Conservation (phyloP, 1,140 invertebrate species). For the Monomorium pharaonis region DNA sequence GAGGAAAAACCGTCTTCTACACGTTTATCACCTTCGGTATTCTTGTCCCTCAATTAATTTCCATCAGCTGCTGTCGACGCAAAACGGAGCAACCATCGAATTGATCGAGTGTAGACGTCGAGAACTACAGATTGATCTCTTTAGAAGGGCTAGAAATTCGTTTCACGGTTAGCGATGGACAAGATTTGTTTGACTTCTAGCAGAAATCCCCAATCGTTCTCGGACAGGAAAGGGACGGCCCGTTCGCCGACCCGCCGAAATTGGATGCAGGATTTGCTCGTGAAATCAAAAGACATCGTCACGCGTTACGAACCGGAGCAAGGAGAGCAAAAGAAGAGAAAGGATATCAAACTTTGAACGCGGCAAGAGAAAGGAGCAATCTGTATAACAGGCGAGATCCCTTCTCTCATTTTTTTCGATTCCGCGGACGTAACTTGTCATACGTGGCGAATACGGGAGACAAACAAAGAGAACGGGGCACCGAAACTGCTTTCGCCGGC, state of each 20-base stretch:
- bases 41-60: conserved; percentile 43
- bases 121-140: conserved; percentile 39
- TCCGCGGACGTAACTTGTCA: conserved; percentile 29
- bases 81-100: conserved; percentile 20
- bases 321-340: not conserved
- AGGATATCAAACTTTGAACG: conserved; percentile 29
- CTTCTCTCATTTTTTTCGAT: conserved; percentile 31
- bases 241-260: conserved; percentile 47
- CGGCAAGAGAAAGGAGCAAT: conserved; percentile 19
- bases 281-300: conserved; percentile 56
- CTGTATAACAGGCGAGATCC: conserved; percentile 53
- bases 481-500: conserved; percentile 14
- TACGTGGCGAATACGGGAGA: conserved; percentile 34
- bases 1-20: not conserved
- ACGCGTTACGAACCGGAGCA: not conserved
- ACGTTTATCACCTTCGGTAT: not conserved
- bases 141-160: conserved; percentile 58
- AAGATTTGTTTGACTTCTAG: conserved; percentile 68
- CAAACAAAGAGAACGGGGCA: conserved; percentile 18
- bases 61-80: conserved; percentile 50
- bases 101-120: conserved; percentile 49
- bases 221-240: conserved; percentile 28
- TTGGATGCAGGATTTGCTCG: conserved; percentile 68
- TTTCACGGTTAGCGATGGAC: conserved; percentile 65
- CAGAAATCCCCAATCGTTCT: conserved; percentile 61